Conservation (phyloP, 2,888 invertebrate species). For the Polia nebulosa region DNA sequence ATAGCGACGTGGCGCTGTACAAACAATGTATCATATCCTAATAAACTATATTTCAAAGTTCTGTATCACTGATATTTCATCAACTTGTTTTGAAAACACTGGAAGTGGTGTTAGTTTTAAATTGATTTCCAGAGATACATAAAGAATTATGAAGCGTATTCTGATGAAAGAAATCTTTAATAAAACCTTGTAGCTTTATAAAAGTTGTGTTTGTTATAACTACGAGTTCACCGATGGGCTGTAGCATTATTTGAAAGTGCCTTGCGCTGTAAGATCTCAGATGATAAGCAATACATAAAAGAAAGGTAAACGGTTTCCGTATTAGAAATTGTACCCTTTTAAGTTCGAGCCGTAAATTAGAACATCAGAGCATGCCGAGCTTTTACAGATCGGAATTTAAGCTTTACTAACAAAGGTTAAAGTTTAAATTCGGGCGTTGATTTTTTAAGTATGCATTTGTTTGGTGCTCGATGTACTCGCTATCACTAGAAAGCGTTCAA, state of each 20-base stretch:
- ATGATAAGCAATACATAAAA: slow-evolving; percentile 44
- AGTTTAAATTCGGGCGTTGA: slow-evolving; percentile 43
- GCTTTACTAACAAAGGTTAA: slow-evolving; percentile 37
- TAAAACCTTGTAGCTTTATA: slow-evolving; percentile 15
- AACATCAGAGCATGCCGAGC: slow-evolving; percentile 36
- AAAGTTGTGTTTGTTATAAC: slow-evolving; percentile 35
- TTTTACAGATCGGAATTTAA: slow-evolving; percentile 18
- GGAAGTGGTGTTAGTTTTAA: slow-evolving; percentile 46
- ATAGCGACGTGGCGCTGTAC: slow-evolving; percentile 67
- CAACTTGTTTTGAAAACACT: slow-evolving; percentile 59
- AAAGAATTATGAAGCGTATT: slow-evolving; percentile 25
- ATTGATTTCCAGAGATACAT: slow-evolving; percentile 45
- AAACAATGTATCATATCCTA: slow-evolving; percentile 74
- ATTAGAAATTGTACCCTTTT: slow-evolving; percentile 44
- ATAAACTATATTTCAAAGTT: slow-evolving; percentile 71
- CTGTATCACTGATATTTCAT: slow-evolving; percentile 59
- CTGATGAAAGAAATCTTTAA: slow-evolving; percentile 19
- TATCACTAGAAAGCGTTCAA: slow-evolving; percentile 75
- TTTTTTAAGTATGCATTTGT: slow-evolving; percentile 57
- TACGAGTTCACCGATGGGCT: slow-evolving; percentile 23
- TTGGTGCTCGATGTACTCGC: slow-evolving; percentile 58
- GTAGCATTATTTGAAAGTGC: slow-evolving; percentile 31
- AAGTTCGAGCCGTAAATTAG: slow-evolving; percentile 52
- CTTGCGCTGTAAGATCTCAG: slow-evolving; percentile 18
- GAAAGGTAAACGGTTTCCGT: slow-evolving; percentile 54